Percentiles rank a stretch among this genome's conserved stretches.
These are phyloP conservation scores for Panonychus citri DNA, from an alignment of 1,140 invertebrate species.

Conservation along the genomic window DNA sequence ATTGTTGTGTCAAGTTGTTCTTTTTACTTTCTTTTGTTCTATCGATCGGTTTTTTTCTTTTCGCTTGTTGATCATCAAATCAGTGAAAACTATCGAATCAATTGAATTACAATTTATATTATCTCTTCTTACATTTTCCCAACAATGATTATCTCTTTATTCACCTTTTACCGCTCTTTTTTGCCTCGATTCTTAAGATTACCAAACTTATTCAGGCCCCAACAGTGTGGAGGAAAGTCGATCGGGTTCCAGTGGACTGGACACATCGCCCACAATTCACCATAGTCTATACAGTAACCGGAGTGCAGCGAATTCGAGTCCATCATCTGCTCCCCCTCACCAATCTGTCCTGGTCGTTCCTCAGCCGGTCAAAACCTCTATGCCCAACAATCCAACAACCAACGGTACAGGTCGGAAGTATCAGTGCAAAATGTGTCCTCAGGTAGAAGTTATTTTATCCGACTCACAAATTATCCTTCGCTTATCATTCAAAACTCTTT, in stretches of 20 bases:
- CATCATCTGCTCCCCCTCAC: constrained; percentile 17
- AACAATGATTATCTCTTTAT: too few species aligned
- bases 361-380: constrained; percentile 60
- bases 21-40: too few species aligned
- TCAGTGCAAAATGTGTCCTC: constrained; percentile 95
- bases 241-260: constrained; percentile 13
- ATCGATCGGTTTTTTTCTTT: too few species aligned
- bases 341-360: constrained; percentile 55
- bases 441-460: constrained; percentile 34
- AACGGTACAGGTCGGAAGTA: constrained; percentile 37
- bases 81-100: too few species aligned
- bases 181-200: too few species aligned
- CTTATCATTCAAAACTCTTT: background rate
- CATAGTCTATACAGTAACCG: constrained; percentile 14
- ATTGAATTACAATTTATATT: too few species aligned
- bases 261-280: constrained; percentile 14
- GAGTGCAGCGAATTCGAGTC: constrained; percentile 12
- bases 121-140: too few species aligned
- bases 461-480: background rate
- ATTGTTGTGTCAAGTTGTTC: too few species aligned
- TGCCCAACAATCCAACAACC: constrained; percentile 19
- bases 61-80: too few species aligned
- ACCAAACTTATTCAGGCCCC: background rate
- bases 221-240: constrained; percentile 2
- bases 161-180: too few species aligned